Base-by-base conservation (phyloP, 2,888 invertebrate species). In the Venusia cambrica region DNA sequence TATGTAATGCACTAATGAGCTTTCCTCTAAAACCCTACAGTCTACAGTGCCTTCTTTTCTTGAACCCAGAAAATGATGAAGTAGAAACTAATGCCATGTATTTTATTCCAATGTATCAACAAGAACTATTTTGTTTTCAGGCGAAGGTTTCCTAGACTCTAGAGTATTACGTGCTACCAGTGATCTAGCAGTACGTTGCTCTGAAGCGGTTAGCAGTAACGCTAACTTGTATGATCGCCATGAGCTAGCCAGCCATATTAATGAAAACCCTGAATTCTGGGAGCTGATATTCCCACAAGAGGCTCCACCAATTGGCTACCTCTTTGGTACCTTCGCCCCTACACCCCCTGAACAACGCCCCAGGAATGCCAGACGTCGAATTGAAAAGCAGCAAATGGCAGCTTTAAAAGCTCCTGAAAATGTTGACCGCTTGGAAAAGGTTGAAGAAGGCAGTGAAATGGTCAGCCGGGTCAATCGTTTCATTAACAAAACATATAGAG, bases 391-490 rank as follows among this genome's bases (percentile, higher is more conserved):
- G 18, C 62, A 74, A 29, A 65, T 63, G 0, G 70, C 71, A 0
- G 65, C 65, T 12, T 73, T 87, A 6, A 87, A 81, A 43, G 87
- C 87, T 6, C 89, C 90, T 0, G 88, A 89, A 47, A 84, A 77
- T 27, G 74, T 92, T 0, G 73, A 80, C 5, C 83, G 83, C 15
- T 31, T 88, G 4, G 83, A 88, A 0, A 88, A 89, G 35, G 79
- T 81, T 0, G 90, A 90, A 25, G 88, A 89, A 30, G 87, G 88
- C 18, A 81, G 90, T 0, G 81, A 89, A 48, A 89, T 89, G 50
- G 89, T 91, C 1, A 72, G 71, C 39, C 78, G 83, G 7, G 84
- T 91, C 14, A 64, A 70, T 47, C 69, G 75, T 0, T 80, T 89
- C 38, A 69, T 92, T 12, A 61, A 34, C 0, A 66, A 76, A 17